Evolutionary conservation across 2,113 vertebrate species (phyloP).

Genomic region (western clawed frog (Xenopus tropicalis)): UCB_Xtro_10.0 CM004449.2:92207501-92208000

Average conservation of each 20-base stretch:
- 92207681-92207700: constrained; percentile 90
- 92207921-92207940: background rate
- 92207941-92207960: background rate
- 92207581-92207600: constrained; percentile 11
- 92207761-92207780: constrained; percentile 83
- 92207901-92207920: constrained; percentile 88
- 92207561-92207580: background rate
- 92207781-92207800: constrained; percentile 98
- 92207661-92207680: constrained; percentile 73
- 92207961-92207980: too few species aligned
- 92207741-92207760: constrained; percentile 84
- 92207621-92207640: background rate
- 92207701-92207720: constrained; percentile 93
- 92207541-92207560: background rate
- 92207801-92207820: constrained; percentile 97
- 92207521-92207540: constrained; percentile 11
- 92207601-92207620: constrained; percentile 16
- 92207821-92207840: constrained; percentile 97
- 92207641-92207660: background rate
- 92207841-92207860: constrained; percentile 96
- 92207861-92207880: constrained; percentile 83
- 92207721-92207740: constrained; percentile 85
- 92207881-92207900: constrained; percentile 69
- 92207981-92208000: too few species aligned
- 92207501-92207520: constrained; percentile 30